Evolutionary conservation across 2,888 invertebrate genomes (phyloP).

Genomic region (Pandemis corylana): DNA sequence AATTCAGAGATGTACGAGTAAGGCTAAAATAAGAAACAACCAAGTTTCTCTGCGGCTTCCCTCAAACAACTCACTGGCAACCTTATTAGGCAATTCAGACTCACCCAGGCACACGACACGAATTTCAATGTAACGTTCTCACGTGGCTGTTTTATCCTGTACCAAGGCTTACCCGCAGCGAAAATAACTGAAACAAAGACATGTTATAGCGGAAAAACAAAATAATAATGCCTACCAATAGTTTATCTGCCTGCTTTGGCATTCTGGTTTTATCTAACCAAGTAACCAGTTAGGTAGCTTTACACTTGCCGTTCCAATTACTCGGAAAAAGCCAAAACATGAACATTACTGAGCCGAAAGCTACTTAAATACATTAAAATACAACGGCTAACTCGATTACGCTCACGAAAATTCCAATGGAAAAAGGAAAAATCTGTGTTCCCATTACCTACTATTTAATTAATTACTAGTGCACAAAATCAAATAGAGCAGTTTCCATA

Average conservation of each 20-base stretch:
- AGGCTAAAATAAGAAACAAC: neutral
- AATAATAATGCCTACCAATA: neutral
- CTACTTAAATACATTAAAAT: too few relatives aligned
- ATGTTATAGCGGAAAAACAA: neutral
- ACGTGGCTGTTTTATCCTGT: conserved; percentile 88
- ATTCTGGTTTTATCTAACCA: neutral
- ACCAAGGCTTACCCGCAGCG: conserved; percentile 88
- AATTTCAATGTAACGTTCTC: conserved; percentile 90
- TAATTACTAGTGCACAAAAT: too few relatives aligned
- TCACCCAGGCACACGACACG: conserved; percentile 88
- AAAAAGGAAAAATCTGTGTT: too few relatives aligned
- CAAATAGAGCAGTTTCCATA: too few relatives aligned
- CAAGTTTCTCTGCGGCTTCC: neutral
- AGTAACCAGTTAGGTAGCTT: neutral
- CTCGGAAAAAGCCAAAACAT: neutral
- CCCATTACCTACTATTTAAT: too few relatives aligned
- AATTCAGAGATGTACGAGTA: neutral
- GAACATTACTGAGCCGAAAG: too few relatives aligned
- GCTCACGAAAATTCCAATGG: too few relatives aligned
- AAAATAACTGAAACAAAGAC: conserved; percentile 86
- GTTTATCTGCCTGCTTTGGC: neutral
- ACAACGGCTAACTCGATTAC: too few relatives aligned
- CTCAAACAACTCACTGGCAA: neutral
- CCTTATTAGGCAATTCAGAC: conserved; percentile 55
- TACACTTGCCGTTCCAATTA: neutral